Percentiles rank a stretch among this genome's conserved stretches.
Conservation (phyloP, 2,113 vertebrate species). For the Bagarius yarrelli region DNA sequence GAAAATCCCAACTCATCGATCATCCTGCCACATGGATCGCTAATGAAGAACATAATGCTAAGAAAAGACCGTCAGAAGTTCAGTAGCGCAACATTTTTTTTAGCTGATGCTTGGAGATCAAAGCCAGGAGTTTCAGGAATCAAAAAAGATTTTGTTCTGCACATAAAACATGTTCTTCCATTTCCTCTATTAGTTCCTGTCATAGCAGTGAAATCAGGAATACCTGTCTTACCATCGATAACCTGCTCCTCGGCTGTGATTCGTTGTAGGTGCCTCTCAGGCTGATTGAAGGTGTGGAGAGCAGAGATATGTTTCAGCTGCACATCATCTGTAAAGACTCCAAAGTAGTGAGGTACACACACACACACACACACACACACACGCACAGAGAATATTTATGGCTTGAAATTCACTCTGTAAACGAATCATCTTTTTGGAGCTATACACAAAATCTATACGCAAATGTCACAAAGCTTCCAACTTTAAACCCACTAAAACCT, state of each 20-base stretch:
- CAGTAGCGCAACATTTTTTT: not conserved
- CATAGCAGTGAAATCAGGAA: too few relatives aligned
- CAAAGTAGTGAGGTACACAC: constrained; percentile 90
- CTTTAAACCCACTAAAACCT: not conserved
- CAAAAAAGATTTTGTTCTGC: not conserved
- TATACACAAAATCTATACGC: not conserved
- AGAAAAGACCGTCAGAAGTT: not conserved
- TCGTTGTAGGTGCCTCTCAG: constrained; percentile 90
- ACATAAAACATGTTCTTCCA: not conserved
- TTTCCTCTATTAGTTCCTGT: not conserved
- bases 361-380: not conserved
- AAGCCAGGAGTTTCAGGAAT: not conserved
- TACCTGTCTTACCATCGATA: not conserved
- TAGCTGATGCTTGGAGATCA: not conserved
- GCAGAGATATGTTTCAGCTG: constrained; percentile 98
- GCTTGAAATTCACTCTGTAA: not conserved
- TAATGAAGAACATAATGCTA: not conserved
- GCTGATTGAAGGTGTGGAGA: constrained; percentile 95
- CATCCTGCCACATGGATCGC: not conserved
- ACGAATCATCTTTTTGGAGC: not conserved
- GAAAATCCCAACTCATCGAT: not conserved
- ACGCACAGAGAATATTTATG: not conserved
- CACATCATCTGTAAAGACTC: constrained; percentile 99
- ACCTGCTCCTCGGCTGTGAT: constrained; percentile 53
- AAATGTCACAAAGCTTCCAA: not conserved